Evolutionary conservation across 1,140 invertebrate genomes (phyloP).

Genomic region (Coenobita brevimanus): DNA sequence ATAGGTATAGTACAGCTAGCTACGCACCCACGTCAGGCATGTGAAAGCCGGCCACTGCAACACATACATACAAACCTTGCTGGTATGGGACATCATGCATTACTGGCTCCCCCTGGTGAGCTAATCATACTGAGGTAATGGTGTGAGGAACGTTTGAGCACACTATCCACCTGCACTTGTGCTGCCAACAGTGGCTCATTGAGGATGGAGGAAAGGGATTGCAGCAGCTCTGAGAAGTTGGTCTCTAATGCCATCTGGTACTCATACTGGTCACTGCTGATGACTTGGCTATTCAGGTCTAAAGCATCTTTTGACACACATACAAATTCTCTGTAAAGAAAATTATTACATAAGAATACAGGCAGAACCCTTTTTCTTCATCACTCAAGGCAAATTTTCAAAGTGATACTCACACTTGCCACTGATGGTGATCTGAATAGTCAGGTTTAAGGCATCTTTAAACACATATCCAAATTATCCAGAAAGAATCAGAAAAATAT

Average conservation of each 20-base stretch:
- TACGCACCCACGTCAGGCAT: too few relatives aligned
- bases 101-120: conserved; percentile 63
- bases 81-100: conserved; percentile 21
- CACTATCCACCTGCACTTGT: conserved; percentile 59
- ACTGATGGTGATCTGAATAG: conserved; percentile 86
- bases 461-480: conserved; percentile 92
- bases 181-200: conserved; percentile 67
- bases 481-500: too few relatives aligned
- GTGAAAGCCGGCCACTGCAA: too few relatives aligned
- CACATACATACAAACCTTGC: too few relatives aligned
- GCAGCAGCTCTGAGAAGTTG: conserved; percentile 90
- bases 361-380: background rate
- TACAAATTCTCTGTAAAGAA: conserved; percentile 85
- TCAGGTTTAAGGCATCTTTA: conserved; percentile 88
- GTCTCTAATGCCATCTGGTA: conserved; percentile 89
- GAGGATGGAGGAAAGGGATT: conserved; percentile 78
- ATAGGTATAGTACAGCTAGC: too few relatives aligned
- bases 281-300: conserved; percentile 89
- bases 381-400: too few relatives aligned
- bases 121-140: conserved; percentile 67
- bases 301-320: conserved; percentile 89
- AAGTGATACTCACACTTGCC: conserved; percentile 95
- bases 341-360: background rate
- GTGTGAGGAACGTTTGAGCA: conserved; percentile 63
- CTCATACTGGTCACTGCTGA: conserved; percentile 88